Evolutionary conservation across 1,140 invertebrate genomes (phyloP).

Genomic region (Anadara kagoshimensis): DNA sequence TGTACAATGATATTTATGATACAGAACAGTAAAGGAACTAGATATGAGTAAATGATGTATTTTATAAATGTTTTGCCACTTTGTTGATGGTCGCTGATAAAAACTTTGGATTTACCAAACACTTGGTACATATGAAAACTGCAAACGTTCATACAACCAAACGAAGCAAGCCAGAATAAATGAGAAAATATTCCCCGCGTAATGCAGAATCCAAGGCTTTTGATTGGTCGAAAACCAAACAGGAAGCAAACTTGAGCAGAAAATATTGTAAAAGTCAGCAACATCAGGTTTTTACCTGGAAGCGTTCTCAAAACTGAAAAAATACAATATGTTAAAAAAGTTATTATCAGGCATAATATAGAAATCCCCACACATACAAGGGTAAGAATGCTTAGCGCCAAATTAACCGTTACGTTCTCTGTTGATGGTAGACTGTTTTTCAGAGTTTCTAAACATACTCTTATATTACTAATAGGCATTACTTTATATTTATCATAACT

Average conservation of each 20-base stretch:
- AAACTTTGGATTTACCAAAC: constrained; percentile 8
- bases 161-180: constrained; percentile 10
- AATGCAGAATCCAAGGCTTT: not conserved
- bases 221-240: not conserved
- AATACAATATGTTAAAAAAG: constrained; percentile 49
- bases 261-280: constrained; percentile 44
- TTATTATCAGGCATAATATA: constrained; percentile 44
- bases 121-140: constrained; percentile 45
- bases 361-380: constrained; percentile 40
- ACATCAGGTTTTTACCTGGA: constrained; percentile 59
- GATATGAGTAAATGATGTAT: constrained; percentile 19
- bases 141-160: constrained; percentile 40
- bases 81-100: not conserved
- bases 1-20: constrained; percentile 4
- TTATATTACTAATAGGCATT: not conserved
- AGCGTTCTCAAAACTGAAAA: constrained; percentile 51
- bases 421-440: no score
- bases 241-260: constrained; percentile 36
- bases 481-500: not conserved
- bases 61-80: constrained; percentile 2
- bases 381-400: constrained; percentile 24
- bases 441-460: constrained; percentile 2
- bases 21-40: constrained; percentile 15
- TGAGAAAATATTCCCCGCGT: not conserved
- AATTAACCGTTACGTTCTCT: no score